Evolutionary conservation across 2,888 invertebrate genomes (phyloP), one percentile per base, ranked within the genome.

Genomic region (Charanyca ferruginea): DNA sequence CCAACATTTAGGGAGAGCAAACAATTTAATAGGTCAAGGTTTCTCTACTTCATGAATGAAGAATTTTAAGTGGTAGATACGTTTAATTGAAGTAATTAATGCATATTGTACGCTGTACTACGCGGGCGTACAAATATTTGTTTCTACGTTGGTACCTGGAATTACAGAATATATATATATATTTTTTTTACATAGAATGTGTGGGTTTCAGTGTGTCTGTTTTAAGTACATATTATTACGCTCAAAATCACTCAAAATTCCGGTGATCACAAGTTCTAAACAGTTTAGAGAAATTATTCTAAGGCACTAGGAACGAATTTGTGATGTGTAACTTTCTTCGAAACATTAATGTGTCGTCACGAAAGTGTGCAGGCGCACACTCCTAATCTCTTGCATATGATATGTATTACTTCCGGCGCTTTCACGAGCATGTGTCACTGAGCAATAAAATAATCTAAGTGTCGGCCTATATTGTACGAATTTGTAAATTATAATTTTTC

Each of bases 21-120:
- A 89, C 86, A 85, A 87, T 88, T 89, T 88, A 93, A 85, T 93
- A 77, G 94, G 94, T 93, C 94, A 94, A 94, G 94, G 94, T 87
- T 89, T 84, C 80, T 65, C 76, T 84, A 83, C 80, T 87, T 85
- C 86, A 82, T 90, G 88, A 90, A 90, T 90, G 88, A 81, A 74
- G 77, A 80, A 83, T 85, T 85, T 83, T 71, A 85, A 83, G 78
- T 77, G 73, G 81, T 77, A 84, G 77, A 73, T 77, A 72, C 80
- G 81, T 77, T 85, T 83, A 89, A 91, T 91, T 90, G 86, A 79
- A 84, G 84, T 87, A 88, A 90, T 90, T 90, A 88, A 75, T 59
- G 49, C 5, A 61, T 61, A 16, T 22, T 62, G 47, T 49, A 44
- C 57, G 66, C 54, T 72, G 77, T 79, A 74, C 72, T 77, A 80